Base-by-base conservation (phyloP, 1,140 invertebrate species). In the Bombus breviceps region DNA sequence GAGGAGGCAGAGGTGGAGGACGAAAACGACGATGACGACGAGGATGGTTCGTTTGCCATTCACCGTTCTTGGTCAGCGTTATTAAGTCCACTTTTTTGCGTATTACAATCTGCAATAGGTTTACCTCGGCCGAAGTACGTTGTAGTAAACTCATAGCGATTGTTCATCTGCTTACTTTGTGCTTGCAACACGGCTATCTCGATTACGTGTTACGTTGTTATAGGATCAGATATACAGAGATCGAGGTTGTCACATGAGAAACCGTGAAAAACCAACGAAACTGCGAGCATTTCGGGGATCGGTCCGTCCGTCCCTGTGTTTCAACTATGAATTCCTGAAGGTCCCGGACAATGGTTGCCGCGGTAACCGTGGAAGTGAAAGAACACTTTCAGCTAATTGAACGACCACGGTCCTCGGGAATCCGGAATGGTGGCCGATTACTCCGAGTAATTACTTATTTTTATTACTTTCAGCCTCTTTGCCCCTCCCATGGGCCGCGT, bases 391-490 rank as follows among this genome's bases (percentile, higher is more conserved):
- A 81, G 82, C 75, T 87, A 87, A 87, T 87, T 87, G 86, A 87
- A 87, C 86, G 86, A 87, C 74, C 59, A 66, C 41, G 68, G 76
- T 79, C 75, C 82, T 37, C 41, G 66, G 34, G 76, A 80, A 80
- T 83, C 83, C 75, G 47, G 82, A 80, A 71, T 79, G 82, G 64
- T 71, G 72, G 77, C 72, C 78, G 79, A 86, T 86, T 88, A 86
- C 84, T 88, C 15, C 62, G 57, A 74, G 84, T 88, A 88, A 88
- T 88, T 88, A 88, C 86, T 86, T 88, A 88, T 87, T 87, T 87
- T 87, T 85, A 87, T 87, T 87, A 87, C 82, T 79, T 83, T 85
- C 86, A 74, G 82, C 86, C 83, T 87, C 81, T 85, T 85, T 75
- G 71, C 84, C 71, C 78, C 79, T 34, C 69, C 81, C 72, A 82